A percentile compares a stretch with the other conserved stretches of the same genome.
These are phyloP conservation scores for Apis laboriosa DNA, from an alignment of 1,140 invertebrate species.

Conservation along the genomic window DNA sequence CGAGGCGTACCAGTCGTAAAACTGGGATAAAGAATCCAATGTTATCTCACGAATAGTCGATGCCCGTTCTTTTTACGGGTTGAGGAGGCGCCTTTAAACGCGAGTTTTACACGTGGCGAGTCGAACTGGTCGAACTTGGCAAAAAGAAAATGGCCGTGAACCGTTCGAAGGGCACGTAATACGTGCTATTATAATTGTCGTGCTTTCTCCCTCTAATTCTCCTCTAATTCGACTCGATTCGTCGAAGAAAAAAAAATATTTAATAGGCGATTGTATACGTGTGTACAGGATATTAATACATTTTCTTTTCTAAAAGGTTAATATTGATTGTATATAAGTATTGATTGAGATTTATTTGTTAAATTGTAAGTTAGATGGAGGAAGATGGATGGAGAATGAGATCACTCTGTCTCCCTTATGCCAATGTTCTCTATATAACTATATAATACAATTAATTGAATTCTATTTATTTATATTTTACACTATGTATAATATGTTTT, in stretches of 20 bases:
- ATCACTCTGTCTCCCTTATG: no score
- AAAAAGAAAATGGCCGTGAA: slow-evolving; percentile 46
- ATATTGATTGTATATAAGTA: background rate
- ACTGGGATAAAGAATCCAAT: slow-evolving; percentile 55
- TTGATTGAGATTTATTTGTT: no score
- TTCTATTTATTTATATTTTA: no score
- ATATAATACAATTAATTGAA: no score
- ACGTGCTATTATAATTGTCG: slow-evolving; percentile 59
- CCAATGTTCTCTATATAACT: no score
- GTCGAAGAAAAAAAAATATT: background rate
- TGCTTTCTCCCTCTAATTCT: slow-evolving; percentile 54
- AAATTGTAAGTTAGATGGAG: no score
- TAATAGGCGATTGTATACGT: no score
- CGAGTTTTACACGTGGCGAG: slow-evolving; percentile 38
- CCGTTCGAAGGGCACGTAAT: slow-evolving; percentile 50
- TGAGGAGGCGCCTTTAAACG: slow-evolving; percentile 33
- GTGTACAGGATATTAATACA: no score
- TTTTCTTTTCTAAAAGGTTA: no score
- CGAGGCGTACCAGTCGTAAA: slow-evolving; percentile 57
- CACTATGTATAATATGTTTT: no score
- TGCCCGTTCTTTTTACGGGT: slow-evolving; percentile 36
- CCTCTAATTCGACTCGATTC: background rate
- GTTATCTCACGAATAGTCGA: slow-evolving; percentile 57
- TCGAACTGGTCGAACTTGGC: background rate
- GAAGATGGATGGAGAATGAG: no score